A percentile compares a stretch with the other conserved stretches of the same genome.
These are phyloP conservation scores for Dendrolimus punctatus DNA, from an alignment of 1,140 invertebrate genomes.

Conservation along the genomic window DNA sequence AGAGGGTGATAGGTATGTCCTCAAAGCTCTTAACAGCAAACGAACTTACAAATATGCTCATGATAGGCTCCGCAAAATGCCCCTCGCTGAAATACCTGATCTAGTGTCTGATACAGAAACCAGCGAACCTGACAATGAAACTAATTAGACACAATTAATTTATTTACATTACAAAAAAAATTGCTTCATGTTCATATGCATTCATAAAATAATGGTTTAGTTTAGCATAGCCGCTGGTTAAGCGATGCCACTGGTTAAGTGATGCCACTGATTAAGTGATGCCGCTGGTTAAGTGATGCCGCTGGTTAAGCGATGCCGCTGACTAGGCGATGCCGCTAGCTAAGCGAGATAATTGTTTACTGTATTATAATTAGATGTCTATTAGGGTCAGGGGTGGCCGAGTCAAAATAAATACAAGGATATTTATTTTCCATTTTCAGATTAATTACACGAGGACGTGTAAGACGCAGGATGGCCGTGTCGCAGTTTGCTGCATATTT, in stretches of 20 bases:
- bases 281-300: no score
- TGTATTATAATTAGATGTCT: neutral
- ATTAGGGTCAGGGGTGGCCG: constrained; percentile 1
- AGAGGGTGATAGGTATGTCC: constrained; percentile 11
- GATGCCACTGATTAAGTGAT: no score
- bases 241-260: no score
- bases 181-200: no score
- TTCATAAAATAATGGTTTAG: no score
- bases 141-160: neutral
- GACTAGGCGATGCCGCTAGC: neutral
- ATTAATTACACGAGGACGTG: constrained; percentile 3
- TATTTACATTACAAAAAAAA: no score
- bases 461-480: constrained; percentile 3
- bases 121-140: neutral
- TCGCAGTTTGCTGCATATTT: neutral
- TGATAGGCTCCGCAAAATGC: constrained; percentile 7
- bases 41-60: constrained; percentile 18
- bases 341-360: neutral
- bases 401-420: neutral
- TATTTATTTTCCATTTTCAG: neutral
- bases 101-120: neutral
- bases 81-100: constrained; percentile 2
- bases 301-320: neutral
- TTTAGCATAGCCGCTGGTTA: no score
- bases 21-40: constrained; percentile 10